A percentile compares a stretch with the other conserved stretches of the same genome.
phyloP scores from a whole-genome alignment of 2,113 vertebrate genomes.

The Herpailurus yagouaroundi region DNA sequence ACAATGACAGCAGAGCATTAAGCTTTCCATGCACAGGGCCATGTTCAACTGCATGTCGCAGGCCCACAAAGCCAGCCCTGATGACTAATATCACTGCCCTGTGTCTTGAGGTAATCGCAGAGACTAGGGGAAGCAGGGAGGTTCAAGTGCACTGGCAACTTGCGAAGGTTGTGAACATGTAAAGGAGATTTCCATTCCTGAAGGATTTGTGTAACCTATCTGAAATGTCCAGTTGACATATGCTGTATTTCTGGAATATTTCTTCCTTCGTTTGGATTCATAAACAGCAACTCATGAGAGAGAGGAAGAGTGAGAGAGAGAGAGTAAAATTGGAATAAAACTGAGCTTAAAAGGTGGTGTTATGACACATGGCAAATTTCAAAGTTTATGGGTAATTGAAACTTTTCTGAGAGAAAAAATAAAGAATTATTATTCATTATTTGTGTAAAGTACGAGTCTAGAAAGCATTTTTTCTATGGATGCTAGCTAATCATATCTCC shows the following conservation, averaged over 20 bases:
- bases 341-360: background rate
- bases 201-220: background rate
- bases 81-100: background rate
- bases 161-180: background rate
- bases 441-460: background rate
- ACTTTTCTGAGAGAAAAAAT: constrained; percentile 9
- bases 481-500: background rate
- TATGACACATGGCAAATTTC: background rate
- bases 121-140: background rate
- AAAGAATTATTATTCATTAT: background rate
- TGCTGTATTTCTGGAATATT: background rate
- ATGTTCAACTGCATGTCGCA: accelerated
- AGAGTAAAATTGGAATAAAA: background rate
- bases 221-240: background rate
- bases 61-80: accelerated
- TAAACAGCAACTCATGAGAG: background rate
- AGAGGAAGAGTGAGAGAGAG: too few species aligned
- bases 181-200: background rate
- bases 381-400: background rate
- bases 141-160: background rate
- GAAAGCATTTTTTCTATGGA: background rate
- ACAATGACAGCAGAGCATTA: background rate
- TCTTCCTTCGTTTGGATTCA: background rate
- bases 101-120: background rate
- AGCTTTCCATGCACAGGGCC: background rate